Base-by-base conservation (phyloP, 2,113 vertebrate genomes). In the Rhinoptilus africanus region DNA sequence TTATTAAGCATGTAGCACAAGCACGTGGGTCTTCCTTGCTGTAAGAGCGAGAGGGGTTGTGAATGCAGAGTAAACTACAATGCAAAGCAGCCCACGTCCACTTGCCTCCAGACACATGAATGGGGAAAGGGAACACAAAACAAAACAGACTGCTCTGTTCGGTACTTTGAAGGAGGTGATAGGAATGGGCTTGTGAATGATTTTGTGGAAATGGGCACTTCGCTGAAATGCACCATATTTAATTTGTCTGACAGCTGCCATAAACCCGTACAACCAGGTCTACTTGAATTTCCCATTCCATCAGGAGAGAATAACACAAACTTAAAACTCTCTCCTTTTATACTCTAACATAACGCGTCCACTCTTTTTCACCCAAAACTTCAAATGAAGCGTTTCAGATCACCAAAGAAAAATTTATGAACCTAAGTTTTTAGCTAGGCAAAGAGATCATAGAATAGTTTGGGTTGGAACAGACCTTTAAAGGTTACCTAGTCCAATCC, bases 201-300 rank as follows among this genome's bases (percentile, higher is more conserved):
- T 30, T 86, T 54, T 0, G 4, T 19, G 19, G 43, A 66, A 64
- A 43, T 2, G 1, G 14, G 14, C 1, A 2, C 7, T 75, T 41
- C n/a, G 18, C 67, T 79, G 21, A 67, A 78, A 54, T 24, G 11
- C 5, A 32, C 19, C 3, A 2, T 14, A 54, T 37, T 67, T 50
- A 26, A 35, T 48, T 53, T 68, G 21, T 28, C 80, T 39, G 14
- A 86, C 26, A 72, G 14, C 18, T 54, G 18, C 64, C 6, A 32
- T 8, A 73, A 68, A n/a, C 11, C 21, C 76, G 11, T 1, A 0
- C 37, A 60, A 60, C 68, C 6, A 8, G 8, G 14, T 67, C 56
- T 73, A 45, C 21, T 11, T n/a, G 45, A 73, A 19, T 28, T 73
- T 12, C 18, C 17, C 10, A 28, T 60, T 85, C 35, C 41, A 30